phyloP scores from a whole-genome alignment of 2,113 vertebrate species.

The Centropus bengalensis region DNA sequence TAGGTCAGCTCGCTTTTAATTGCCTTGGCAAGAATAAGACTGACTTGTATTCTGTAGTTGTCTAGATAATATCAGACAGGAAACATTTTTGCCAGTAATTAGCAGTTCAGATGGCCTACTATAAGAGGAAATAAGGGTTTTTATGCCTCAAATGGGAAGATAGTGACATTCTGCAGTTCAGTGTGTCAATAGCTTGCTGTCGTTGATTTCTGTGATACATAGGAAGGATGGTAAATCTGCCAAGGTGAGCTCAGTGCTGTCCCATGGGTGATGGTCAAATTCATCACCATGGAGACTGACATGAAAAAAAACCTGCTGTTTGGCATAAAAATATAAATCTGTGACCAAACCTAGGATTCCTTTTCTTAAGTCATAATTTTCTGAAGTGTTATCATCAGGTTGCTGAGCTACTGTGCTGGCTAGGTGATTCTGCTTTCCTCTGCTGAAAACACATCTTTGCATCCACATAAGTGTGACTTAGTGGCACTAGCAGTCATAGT shows the following conservation, averaged over 20 bases:
- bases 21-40: background rate
- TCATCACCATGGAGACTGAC: slow-evolving; percentile 57
- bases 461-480: background rate
- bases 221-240: background rate
- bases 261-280: background rate
- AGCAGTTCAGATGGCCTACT: background rate
- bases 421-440: background rate
- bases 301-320: background rate
- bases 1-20: background rate
- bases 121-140: background rate
- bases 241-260: slow-evolving; percentile 2
- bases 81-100: background rate
- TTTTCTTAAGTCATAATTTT: background rate
- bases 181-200: background rate
- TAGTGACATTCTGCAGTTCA: fast-evolving
- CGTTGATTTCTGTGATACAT: background rate
- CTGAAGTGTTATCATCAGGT: background rate
- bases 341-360: background rate
- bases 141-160: background rate
- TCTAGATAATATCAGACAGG: background rate
- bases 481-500: background rate
- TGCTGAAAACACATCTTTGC: background rate
- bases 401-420: background rate
- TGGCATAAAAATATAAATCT: slow-evolving; percentile 55
- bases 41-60: background rate